These are phyloP conservation scores for Thryonomys swinderianus DNA, from an alignment of 2,113 vertebrate genomes.

Conservation along the genomic window DNA sequence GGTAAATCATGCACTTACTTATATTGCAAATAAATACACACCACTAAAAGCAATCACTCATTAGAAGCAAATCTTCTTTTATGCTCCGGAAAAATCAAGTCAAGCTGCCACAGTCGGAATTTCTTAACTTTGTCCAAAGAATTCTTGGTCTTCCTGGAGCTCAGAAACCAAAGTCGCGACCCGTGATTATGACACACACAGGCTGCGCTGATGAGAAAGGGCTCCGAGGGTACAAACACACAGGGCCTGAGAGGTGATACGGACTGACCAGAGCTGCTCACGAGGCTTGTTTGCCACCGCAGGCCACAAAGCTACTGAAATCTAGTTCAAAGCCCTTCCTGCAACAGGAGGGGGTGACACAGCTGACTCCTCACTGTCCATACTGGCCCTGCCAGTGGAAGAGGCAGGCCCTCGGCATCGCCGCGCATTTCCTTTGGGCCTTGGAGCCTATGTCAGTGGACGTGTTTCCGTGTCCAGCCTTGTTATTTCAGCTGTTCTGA, in stretches of 20 bases:
- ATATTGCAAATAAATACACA: constrained; percentile 71
- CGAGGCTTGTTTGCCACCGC: background rate
- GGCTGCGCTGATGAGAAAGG: background rate
- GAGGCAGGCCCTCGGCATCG: constrained; percentile 66
- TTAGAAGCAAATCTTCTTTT: constrained; percentile 53
- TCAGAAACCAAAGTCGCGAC: background rate
- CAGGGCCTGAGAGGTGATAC: background rate
- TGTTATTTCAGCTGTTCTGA: constrained; percentile 89
- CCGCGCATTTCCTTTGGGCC: constrained; percentile 74
- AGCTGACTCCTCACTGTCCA: constrained; percentile 55
- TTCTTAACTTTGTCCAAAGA: constrained; percentile 3
- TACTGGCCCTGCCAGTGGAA: constrained; percentile 68
- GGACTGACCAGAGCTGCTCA: background rate
- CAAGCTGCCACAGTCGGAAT: background rate
- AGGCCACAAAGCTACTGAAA: constrained; percentile 29
- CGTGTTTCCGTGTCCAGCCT: constrained; percentile 66
- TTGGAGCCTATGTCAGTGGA: constrained; percentile 67
- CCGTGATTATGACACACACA: fast-evolving
- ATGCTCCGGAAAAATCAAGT: background rate
- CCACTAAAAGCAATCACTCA: constrained; percentile 59
- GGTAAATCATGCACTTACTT: constrained; percentile 72
- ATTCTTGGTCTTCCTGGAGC: background rate
- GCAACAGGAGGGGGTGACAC: constrained; percentile 67
- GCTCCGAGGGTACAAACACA: background rate
- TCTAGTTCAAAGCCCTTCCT: background rate